These are phyloP conservation scores for Henicopernis longicauda DNA, from an alignment of 2,113 vertebrate species.

Conservation along the genomic window DNA sequence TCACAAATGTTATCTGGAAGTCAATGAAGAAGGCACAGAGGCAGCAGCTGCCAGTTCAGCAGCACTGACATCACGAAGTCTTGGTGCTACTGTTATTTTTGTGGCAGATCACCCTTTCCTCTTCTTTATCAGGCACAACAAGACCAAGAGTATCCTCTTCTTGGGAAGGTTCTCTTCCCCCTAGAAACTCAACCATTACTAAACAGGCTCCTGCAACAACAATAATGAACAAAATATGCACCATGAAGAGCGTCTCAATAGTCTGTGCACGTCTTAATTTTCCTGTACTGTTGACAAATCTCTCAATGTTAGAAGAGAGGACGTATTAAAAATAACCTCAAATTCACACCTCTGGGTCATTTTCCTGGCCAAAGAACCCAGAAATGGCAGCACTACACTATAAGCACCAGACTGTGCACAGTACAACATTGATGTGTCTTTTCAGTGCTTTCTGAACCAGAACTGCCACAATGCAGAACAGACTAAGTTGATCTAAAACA, in stretches of 20 bases:
- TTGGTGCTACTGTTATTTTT: constrained; percentile 61
- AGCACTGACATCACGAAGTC: constrained; percentile 73
- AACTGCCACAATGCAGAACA: neutral
- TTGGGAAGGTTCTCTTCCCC: constrained; percentile 80
- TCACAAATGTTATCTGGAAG: constrained; percentile 72
- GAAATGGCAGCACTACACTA: neutral
- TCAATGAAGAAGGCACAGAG: constrained; percentile 77
- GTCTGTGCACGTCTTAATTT: neutral
- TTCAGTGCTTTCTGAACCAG: neutral
- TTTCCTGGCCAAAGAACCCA: neutral
- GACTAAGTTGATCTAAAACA: neutral
- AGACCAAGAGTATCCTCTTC: constrained; percentile 78
- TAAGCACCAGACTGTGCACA: neutral
- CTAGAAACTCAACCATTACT: neutral
- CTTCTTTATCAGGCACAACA: constrained; percentile 84
- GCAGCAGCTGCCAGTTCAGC: constrained; percentile 70
- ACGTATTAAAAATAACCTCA: neutral
- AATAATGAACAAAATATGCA: neutral
- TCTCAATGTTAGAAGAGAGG: neutral
- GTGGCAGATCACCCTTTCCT: constrained; percentile 89
- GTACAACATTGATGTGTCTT: neutral
- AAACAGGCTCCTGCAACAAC: neutral
- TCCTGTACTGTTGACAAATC: neutral
- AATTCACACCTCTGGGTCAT: neutral
- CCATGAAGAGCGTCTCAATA: neutral